phyloP scores from a whole-genome alignment of 2,797 vertebrate genomes.

The Rhinella marina region DNA sequence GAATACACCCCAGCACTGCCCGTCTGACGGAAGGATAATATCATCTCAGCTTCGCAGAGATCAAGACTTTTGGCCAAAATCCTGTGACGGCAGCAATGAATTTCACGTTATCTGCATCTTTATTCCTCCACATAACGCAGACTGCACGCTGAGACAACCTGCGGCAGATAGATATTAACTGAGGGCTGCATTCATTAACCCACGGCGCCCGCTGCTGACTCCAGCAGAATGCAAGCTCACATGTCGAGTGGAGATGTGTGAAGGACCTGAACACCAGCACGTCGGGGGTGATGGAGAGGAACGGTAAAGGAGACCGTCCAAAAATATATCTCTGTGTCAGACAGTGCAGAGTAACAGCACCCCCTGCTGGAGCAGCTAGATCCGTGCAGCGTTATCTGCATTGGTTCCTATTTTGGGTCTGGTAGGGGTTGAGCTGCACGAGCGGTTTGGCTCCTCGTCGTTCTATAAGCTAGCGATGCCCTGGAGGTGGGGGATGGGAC shows the following conservation, averaged over 20 bases:
- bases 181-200: constrained; percentile 33
- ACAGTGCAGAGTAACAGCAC: neutral
- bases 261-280: neutral
- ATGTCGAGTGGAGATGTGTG: neutral
- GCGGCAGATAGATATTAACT: constrained; percentile 33
- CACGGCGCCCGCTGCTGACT: neutral
- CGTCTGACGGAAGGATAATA: neutral
- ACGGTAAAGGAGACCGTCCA: neutral
- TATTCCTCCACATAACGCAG: neutral
- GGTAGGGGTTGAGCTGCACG: neutral
- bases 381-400: neutral
- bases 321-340: neutral
- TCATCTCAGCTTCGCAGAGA: neutral
- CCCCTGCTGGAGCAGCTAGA: neutral
- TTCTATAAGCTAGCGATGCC: neutral
- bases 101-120: constrained; percentile 15
- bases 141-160: neutral
- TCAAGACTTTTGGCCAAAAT: neutral
- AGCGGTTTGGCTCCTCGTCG: neutral
- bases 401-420: neutral
- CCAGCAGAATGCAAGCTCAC: neutral
- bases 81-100: neutral
- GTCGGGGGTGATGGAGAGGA: neutral
- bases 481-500: neutral
- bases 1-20: no score